These are phyloP conservation scores for Goniozus legneri DNA, from an alignment of 1,140 invertebrate genomes.

Conservation along the genomic window DNA sequence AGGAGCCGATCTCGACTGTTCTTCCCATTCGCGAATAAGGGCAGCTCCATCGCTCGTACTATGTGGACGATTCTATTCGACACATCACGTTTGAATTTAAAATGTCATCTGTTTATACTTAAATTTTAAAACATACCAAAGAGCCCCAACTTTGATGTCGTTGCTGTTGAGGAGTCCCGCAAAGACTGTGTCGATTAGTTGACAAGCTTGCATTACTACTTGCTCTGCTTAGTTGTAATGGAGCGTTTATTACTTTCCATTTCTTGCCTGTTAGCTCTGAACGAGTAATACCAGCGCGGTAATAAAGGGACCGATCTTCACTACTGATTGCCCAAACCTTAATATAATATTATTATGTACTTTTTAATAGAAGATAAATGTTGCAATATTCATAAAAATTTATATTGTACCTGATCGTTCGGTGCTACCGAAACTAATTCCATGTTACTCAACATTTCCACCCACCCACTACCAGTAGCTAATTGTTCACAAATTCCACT, in stretches of 20 bases:
- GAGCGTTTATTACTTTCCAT: slow-evolving; percentile 75
- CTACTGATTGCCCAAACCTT: slow-evolving; percentile 68
- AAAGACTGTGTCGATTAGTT: slow-evolving; percentile 55
- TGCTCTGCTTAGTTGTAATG: slow-evolving; percentile 74
- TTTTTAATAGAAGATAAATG: slow-evolving; percentile 2
- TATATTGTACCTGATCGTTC: slow-evolving; percentile 73
- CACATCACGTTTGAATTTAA: neutral
- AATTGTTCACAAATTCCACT: slow-evolving; percentile 67
- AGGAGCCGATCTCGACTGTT: slow-evolving; percentile 61
- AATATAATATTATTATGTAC: slow-evolving; percentile 1
- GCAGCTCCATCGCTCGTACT: slow-evolving; percentile 53
- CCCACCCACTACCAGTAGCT: slow-evolving; percentile 74
- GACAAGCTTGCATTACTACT: slow-evolving; percentile 67
- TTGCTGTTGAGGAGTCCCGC: slow-evolving; percentile 49
- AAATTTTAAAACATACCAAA: slow-evolving; percentile 38
- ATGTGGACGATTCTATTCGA: slow-evolving; percentile 50
- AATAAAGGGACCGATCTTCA: slow-evolving; percentile 73
- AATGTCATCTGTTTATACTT: neutral
- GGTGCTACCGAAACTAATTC: slow-evolving; percentile 76
- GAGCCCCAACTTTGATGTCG: slow-evolving; percentile 51
- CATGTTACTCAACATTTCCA: slow-evolving; percentile 82
- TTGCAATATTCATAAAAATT: slow-evolving; percentile 3
- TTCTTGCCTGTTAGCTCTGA: slow-evolving; percentile 82
- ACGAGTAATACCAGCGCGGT: slow-evolving; percentile 71
- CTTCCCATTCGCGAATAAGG: slow-evolving; percentile 55